Evolutionary conservation across 1,140 invertebrate genomes (phyloP).

Genomic region (Drosophila cardini): DNA sequence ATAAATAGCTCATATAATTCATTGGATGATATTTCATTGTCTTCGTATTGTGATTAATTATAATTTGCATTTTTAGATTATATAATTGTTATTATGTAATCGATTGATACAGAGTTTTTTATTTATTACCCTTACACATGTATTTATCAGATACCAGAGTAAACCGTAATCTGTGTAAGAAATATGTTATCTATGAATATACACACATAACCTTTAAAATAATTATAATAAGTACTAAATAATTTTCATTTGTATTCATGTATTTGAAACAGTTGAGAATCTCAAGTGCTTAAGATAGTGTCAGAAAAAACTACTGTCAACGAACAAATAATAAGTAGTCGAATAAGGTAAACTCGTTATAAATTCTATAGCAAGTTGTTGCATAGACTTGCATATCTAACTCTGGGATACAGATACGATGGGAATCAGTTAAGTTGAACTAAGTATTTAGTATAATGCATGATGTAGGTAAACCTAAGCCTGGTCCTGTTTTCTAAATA

Average conservation of each 20-base stretch:
- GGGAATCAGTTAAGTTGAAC: constrained; percentile 7
- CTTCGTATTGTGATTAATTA: constrained; percentile 64
- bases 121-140: constrained; percentile 11
- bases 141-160: not conserved
- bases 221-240: too few species aligned
- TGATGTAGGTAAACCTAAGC: not conserved
- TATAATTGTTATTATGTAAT: constrained; percentile 17
- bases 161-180: not conserved
- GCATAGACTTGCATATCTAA: not conserved
- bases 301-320: too few species aligned
- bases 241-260: too few species aligned
- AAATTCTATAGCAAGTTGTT: not conserved
- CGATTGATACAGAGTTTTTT: not conserved
- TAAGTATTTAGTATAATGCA: not conserved
- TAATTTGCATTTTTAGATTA: constrained; percentile 1
- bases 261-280: too few species aligned
- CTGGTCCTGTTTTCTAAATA: constrained; percentile 30
- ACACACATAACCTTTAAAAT: not conserved
- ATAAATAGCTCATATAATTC: constrained; percentile 71
- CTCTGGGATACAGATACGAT: constrained; percentile 5
- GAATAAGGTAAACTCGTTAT: not conserved
- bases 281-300: too few species aligned
- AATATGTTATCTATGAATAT: not conserved
- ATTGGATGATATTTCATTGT: constrained; percentile 81
- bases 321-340: not conserved